Evolutionary conservation across 2,797 vertebrate genomes (phyloP), one percentile per base, ranked within the genome.

Genomic region (Sebastes matsubarae): DNA sequence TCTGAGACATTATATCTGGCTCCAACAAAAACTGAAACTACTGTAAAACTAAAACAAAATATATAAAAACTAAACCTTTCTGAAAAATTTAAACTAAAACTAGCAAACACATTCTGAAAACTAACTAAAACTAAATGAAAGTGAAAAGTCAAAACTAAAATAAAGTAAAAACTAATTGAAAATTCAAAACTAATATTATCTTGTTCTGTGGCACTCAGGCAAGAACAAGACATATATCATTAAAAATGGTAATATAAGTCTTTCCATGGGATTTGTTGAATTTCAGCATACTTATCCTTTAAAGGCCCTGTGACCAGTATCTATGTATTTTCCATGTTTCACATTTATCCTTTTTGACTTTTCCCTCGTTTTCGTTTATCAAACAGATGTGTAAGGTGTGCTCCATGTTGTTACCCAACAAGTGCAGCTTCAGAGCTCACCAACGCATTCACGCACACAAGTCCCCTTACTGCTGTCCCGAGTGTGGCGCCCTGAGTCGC

Each of bases 321-420:
- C 27, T 68, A 10, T 68, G 7, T 27, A 6, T 66, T 81, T 68
- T 67, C 9, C 0, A 8, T 34, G 4, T n/a, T 61, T 42, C 3
- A 20, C 11, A 4, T 60, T 32, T 12, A 3, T 50, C 2, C 25
- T 58, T 71, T 71, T 60, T 14, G 5, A 71, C 6, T 57, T 72
- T 36, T 67, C 3, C 8, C 4, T 18, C 0, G 0, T 66, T 34
- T 80, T 81, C 9, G 30, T 71, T 50, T 38, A 16, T 38, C 6
- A 24, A 59, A 81, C 73, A 99, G 98, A 97, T 95, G 0, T 99
- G 98, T 84, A 96, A 96, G 72, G 94, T 98, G 81, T 99, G 98
- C 92, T 97, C 97, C 83, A 99, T 99, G 98, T 93, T 98, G 94
- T 93, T 99, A 72, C 98, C 98, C 77, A 99, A 99, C 95, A 97